These are phyloP conservation scores for Aphaenogaster rudis DNA, from an alignment of 1,140 invertebrate genomes.

Conservation along the genomic window DNA sequence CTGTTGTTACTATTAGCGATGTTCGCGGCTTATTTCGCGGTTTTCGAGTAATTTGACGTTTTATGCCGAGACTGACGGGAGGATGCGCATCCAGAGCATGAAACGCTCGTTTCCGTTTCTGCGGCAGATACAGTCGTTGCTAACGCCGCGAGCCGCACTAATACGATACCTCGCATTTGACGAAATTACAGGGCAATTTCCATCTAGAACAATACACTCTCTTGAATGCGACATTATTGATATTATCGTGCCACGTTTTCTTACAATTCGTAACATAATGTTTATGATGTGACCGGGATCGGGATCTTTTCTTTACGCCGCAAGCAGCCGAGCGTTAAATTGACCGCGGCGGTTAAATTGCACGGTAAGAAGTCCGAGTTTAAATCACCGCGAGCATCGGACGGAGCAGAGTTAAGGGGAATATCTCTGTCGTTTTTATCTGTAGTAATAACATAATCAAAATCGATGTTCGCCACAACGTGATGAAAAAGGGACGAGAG, in stretches of 20 bases:
- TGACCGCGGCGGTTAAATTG: slow-evolving; percentile 46
- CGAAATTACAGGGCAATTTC: slow-evolving; percentile 50
- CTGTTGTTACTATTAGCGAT: not conserved
- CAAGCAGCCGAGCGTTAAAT: slow-evolving; percentile 53
- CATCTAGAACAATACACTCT: slow-evolving; percentile 47
- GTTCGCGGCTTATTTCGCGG: not conserved
- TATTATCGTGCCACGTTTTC: slow-evolving; percentile 40
- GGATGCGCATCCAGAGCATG: slow-evolving; percentile 53
- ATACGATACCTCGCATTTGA: slow-evolving; percentile 43
- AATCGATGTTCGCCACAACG: not conserved
- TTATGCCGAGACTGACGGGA: slow-evolving; percentile 12
- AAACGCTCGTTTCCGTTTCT: slow-evolving; percentile 53
- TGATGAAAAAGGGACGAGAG: not conserved
- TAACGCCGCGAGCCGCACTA: slow-evolving; percentile 23
- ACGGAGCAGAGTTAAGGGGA: not conserved
- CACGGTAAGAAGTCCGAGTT: slow-evolving; percentile 25
- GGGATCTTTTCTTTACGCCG: slow-evolving; percentile 25
- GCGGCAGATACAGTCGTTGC: slow-evolving; percentile 20
- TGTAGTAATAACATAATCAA: slow-evolving; percentile 38
- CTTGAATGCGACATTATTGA: slow-evolving; percentile 44
- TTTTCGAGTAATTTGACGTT: slow-evolving; percentile 31
- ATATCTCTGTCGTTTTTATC: slow-evolving; percentile 8
- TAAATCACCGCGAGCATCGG: slow-evolving; percentile 13
- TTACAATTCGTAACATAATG: slow-evolving; percentile 39
- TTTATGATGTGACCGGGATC: slow-evolving; percentile 35